Evolutionary conservation across 2,113 vertebrate genomes (phyloP).

Genomic region (Cygnus buccinator): DNA sequence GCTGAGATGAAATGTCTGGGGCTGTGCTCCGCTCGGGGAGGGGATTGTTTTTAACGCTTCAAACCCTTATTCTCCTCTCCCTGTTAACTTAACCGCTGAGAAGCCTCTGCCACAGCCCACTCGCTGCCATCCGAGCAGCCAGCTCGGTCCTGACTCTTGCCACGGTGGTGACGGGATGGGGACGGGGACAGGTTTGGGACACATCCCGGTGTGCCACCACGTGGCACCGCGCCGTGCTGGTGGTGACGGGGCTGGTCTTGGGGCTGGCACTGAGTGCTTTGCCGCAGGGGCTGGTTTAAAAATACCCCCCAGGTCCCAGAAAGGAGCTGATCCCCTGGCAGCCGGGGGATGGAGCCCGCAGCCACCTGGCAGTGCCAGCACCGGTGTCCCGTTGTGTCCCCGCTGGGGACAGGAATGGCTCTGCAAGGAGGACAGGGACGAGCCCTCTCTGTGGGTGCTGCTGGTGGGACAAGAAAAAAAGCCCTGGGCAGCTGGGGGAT

Average conservation of each 20-base stretch:
- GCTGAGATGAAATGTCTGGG: background rate
- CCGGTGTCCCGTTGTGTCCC: background rate
- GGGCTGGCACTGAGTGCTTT: background rate
- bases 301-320: background rate
- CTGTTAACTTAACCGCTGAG: background rate
- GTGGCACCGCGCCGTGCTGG: background rate
- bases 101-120: background rate
- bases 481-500: background rate
- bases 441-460: background rate
- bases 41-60: background rate
- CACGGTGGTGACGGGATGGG: rapidly evolving
- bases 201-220: background rate
- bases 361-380: background rate
- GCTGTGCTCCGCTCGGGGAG: rapidly evolving
- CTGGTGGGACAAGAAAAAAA: background rate
- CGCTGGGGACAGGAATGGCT: background rate
- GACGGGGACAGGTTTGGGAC: background rate
- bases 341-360: background rate
- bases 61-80: background rate
- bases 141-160: background rate
- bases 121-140: background rate
- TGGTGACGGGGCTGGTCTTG: background rate
- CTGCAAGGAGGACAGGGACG: background rate
- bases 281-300: background rate
- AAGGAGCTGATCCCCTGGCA: background rate